A percentile compares a stretch with the other conserved stretches of the same genome.
Conservation (phyloP, 2,888 invertebrate genomes). For the Tipula lateralis region DNA sequence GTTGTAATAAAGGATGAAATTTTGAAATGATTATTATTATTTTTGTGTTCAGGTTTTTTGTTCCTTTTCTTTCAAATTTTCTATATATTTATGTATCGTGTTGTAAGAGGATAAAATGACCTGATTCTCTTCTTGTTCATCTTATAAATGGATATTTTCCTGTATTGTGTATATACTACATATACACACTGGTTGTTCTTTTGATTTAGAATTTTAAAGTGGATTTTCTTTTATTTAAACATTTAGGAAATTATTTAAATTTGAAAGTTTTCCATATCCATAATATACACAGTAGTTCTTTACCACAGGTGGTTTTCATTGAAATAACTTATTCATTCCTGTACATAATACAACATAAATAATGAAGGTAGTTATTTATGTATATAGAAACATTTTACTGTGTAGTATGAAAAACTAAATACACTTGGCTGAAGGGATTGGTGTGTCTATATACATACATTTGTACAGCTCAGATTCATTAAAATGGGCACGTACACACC, state of each 20-base stretch:
- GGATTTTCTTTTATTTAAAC: neutral
- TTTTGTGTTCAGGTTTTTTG: neutral
- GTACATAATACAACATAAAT: neutral
- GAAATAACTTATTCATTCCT: neutral
- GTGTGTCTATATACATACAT: neutral
- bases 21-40: slow-evolving; percentile 1
- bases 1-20: slow-evolving; percentile 11
- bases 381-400: too few species aligned
- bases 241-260: slow-evolving; percentile 1
- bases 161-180: neutral
- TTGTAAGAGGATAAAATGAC: neutral
- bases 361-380: neutral
- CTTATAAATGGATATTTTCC: neutral
- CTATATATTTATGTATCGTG: neutral
- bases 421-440: too few species aligned
- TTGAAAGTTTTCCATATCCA: neutral
- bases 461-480: neutral
- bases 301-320: neutral
- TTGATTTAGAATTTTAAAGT: slow-evolving; percentile 5
- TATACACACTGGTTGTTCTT: neutral
- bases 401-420: neutral
- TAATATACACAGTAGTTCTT: neutral
- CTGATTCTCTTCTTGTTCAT: neutral
- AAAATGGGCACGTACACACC: neutral
- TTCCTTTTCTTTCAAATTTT: neutral